These are phyloP conservation scores for Oxyura jamaicensis DNA, from an alignment of 2,113 vertebrate genomes.

Conservation along the genomic window DNA sequence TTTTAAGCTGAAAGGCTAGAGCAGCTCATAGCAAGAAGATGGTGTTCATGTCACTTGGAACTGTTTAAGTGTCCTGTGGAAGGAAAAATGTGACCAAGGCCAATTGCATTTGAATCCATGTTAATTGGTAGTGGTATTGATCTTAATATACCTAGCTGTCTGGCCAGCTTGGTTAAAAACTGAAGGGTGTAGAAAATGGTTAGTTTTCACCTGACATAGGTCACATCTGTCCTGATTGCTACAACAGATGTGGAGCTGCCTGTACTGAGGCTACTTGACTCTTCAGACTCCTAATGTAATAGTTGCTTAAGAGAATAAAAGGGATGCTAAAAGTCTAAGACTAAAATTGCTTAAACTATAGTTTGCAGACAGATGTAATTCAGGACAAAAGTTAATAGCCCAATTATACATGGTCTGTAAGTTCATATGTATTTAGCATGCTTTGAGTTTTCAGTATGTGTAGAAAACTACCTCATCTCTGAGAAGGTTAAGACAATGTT, in stretches of 20 bases:
- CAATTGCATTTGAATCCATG: not conserved
- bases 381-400: not conserved
- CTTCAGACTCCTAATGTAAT: rapidly evolving
- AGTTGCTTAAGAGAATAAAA: not conserved
- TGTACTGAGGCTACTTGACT: not conserved
- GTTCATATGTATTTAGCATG: not conserved
- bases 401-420: not conserved
- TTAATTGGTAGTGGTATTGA: not conserved
- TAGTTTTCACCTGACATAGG: not conserved
- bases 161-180: not conserved
- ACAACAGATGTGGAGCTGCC: not conserved
- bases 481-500: not conserved
- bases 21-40: not conserved
- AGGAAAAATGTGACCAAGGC: not conserved
- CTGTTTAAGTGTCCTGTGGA: not conserved
- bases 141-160: not conserved
- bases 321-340: not conserved
- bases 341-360: not conserved
- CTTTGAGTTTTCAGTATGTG: not conserved
- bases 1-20: not conserved
- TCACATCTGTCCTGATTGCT: not conserved
- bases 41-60: not conserved
- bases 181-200: not conserved
- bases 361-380: not conserved
- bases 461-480: not conserved